A percentile compares a stretch with the other conserved stretches of the same genome.
These are phyloP conservation scores for Corythaeola cristata DNA, from an alignment of 2,113 vertebrate genomes.

Conservation along the genomic window DNA sequence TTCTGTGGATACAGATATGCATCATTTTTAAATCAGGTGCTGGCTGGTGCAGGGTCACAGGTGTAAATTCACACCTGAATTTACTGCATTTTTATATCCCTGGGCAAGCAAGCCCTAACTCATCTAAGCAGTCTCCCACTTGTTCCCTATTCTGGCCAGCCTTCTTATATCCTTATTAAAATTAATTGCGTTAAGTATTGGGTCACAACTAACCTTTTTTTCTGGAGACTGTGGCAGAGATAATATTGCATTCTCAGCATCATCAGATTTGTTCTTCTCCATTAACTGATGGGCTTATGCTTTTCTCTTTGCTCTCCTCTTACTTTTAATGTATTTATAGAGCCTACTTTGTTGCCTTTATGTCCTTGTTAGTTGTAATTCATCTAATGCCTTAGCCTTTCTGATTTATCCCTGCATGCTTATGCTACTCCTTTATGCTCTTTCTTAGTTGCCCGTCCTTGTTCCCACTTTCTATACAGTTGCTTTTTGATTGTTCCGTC, in stretches of 20 bases:
- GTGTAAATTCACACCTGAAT: background rate
- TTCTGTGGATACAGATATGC: background rate
- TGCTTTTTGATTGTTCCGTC: slow-evolving; percentile 26
- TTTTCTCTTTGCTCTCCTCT: background rate
- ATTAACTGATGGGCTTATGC: background rate
- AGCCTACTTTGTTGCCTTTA: slow-evolving; percentile 13
- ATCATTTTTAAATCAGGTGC: background rate
- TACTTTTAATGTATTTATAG: slow-evolving; percentile 43
- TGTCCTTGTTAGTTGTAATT: slow-evolving; percentile 40
- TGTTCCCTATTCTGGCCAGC: background rate
- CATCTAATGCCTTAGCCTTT: slow-evolving; percentile 2
- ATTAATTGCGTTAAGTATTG: background rate
- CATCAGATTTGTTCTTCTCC: slow-evolving; percentile 1
- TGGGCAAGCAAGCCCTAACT: background rate
- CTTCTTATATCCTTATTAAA: background rate
- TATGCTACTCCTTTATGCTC: background rate
- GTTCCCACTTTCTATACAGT: background rate
- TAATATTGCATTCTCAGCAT: background rate
- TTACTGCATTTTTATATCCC: background rate
- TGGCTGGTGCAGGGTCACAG: background rate
- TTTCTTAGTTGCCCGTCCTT: slow-evolving; percentile 25
- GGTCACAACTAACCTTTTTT: background rate
- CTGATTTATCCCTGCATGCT: slow-evolving; percentile 24
- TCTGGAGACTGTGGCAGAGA: background rate
- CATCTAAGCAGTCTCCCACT: background rate